Percentiles rank a stretch among this genome's conserved stretches.
phyloP scores from a whole-genome alignment of 2,113 vertebrate species.

The Syngnathus floridae region DNA sequence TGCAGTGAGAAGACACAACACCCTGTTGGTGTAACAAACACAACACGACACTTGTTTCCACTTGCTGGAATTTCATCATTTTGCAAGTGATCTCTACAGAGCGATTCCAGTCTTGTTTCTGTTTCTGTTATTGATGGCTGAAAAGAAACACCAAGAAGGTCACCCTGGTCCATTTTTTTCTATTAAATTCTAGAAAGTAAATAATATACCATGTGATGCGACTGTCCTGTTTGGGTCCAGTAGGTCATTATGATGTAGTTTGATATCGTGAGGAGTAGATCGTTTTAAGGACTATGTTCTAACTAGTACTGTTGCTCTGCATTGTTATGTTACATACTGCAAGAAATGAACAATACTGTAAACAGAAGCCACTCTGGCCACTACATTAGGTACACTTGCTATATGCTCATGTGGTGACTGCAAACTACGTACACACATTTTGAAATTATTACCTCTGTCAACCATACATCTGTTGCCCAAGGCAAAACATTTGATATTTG shows the following conservation, averaged over 20 bases:
- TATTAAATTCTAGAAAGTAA: background rate
- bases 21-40: background rate
- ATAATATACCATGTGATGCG: background rate
- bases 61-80: constrained; percentile 11
- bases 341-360: background rate
- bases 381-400: constrained; percentile 1
- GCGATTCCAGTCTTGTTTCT: constrained; percentile 7
- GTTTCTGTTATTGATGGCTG: constrained; percentile 10
- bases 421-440: background rate
- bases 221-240: background rate
- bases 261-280: background rate
- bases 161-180: constrained; percentile 16
- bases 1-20: constrained; percentile 1
- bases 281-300: background rate
- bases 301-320: background rate
- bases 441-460: background rate
- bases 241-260: background rate
- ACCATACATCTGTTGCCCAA: background rate
- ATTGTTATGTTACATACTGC: background rate
- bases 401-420: background rate
- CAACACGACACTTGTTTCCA: constrained; percentile 11
- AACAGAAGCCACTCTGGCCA: background rate
- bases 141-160: constrained; percentile 7
- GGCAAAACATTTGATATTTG: background rate
- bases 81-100: constrained; percentile 11